Evolutionary conservation across 1,140 invertebrate genomes (phyloP), one percentile per base, ranked within the genome.

Genomic region (Leptoteleia sp.): DNA sequence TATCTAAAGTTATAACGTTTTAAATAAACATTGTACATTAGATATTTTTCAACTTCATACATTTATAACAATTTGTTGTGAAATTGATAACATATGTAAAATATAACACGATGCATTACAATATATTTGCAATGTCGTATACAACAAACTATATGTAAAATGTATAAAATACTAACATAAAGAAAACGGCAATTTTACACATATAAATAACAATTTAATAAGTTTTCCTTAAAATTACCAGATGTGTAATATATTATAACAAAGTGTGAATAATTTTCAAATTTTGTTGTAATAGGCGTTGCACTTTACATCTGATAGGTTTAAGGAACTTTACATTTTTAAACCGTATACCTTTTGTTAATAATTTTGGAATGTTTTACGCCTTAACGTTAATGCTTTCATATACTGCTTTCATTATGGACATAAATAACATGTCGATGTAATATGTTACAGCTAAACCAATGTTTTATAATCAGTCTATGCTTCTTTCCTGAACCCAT

Each of bases 401-500:
- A 35, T 19, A 35, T 13, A 45, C 22, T 50, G 35, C 35, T 33
- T 42, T 42, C 25, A 33, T 45, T 12, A 4, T 29, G 22, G 33
- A 62, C 33, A 47, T 48, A 62, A 62, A 47, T 48, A 62, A 47
- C 57, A 47, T 37, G 57, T 38, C 42, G 31, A 47, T 47, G 27
- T 37, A 47, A 47, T 48, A 43, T 47, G 31, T 37, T 12, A 15
- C 43, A 5, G 7, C 22, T 22, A 22, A 4, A 62, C 7, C 29
- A 48, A 16, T 25, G 27, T 9, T 35, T 25, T 12, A 9, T 15
- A 33, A 12, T 27, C 11, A 13, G 16, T 15, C 13, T 45, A 61
- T 33, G 40, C 11, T 12, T 12, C 27, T 70, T 93, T 91, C 5
- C 88, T 91, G 11, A 91, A 91, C 9, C 93, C 94, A 81, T 92